Evolutionary conservation across 2,888 invertebrate genomes (phyloP).

Genomic region (Leucophenga montana): DNA sequence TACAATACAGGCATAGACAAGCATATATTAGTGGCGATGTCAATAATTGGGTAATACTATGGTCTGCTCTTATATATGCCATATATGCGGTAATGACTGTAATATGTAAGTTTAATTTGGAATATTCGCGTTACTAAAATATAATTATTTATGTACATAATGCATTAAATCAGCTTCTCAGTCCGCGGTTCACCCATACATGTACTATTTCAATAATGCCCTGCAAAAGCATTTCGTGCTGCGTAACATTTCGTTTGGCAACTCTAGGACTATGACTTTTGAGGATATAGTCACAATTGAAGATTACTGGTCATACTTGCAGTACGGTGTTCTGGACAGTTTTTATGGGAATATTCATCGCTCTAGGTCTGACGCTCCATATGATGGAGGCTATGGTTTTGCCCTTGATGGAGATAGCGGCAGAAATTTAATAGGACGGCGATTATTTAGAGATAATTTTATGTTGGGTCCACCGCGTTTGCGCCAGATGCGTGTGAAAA

Average conservation of each 20-base stretch:
- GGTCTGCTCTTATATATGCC: slow-evolving; percentile 43
- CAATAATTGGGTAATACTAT: no score
- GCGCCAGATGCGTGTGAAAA: not conserved
- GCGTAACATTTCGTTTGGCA: slow-evolving; percentile 22
- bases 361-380: no score
- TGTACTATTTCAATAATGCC: slow-evolving; percentile 52
- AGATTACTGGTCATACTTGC: not conserved
- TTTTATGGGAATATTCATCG: not conserved
- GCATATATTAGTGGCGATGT: no score
- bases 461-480: not conserved
- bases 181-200: slow-evolving; percentile 46
- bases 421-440: not conserved
- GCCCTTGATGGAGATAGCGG: not conserved
- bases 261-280: slow-evolving; percentile 12
- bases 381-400: no score
- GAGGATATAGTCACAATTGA: slow-evolving; percentile 42
- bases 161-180: slow-evolving; percentile 40
- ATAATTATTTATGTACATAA: no score
- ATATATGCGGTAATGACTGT: slow-evolving; percentile 43
- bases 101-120: slow-evolving; percentile 39
- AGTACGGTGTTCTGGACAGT: not conserved
- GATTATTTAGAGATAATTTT: not conserved
- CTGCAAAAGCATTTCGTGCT: slow-evolving; percentile 40
- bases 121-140: no score
- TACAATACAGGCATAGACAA: no score